Conservation (phyloP, 2,888 invertebrate species). For the Dinocampus coccinellae region DNA sequence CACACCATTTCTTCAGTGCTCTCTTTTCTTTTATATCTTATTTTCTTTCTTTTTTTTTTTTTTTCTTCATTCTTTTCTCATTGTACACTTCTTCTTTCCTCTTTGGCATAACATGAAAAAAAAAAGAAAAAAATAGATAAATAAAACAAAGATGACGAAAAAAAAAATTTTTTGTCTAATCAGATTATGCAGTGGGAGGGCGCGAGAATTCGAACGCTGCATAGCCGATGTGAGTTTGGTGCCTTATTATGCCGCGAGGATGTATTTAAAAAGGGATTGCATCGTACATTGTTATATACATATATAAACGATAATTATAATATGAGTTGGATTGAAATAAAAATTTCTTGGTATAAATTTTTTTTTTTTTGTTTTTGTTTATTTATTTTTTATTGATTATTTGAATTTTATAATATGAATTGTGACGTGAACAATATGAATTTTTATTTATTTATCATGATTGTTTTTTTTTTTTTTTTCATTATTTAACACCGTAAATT, state of each 20-base stretch:
- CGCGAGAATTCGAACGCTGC: slow-evolving; percentile 48
- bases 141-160: too few species aligned
- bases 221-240: slow-evolving; percentile 11
- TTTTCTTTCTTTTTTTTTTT: too few species aligned
- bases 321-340: slow-evolving; percentile 21
- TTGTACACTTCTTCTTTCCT: slow-evolving; percentile 4
- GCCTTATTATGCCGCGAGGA: slow-evolving; percentile 31
- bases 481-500: too few species aligned
- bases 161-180: slow-evolving; percentile 48
- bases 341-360: background rate
- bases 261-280: slow-evolving; percentile 27
- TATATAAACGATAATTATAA: slow-evolving; percentile 31
- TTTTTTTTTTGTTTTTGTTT: background rate
- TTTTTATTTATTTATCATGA: background rate
- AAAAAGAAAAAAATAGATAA: slow-evolving; percentile 19
- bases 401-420: background rate
- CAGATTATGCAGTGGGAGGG: slow-evolving; percentile 55
- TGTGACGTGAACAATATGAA: background rate
- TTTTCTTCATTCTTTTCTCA: too few species aligned
- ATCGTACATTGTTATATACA: background rate
- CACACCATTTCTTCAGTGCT: background rate
- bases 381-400: background rate
- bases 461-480: too few species aligned
- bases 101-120: slow-evolving; percentile 38
- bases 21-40: background rate